A percentile compares a stretch with the other conserved stretches of the same genome.
phyloP scores from a whole-genome alignment of 1,140 invertebrate genomes.

The Zophobas atratus region DNA sequence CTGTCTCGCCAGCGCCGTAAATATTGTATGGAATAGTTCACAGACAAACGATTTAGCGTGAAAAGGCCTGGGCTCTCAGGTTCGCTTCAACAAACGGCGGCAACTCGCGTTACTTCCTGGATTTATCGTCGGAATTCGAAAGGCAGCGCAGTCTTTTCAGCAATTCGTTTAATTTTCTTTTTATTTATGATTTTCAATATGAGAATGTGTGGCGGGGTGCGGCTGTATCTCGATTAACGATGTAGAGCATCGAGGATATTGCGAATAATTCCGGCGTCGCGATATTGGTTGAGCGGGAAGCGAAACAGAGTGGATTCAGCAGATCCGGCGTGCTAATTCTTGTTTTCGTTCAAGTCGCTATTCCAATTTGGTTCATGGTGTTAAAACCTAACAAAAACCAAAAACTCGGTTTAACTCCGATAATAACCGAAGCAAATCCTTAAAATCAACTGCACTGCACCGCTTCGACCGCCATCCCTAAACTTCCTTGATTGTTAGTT shows the following conservation, averaged over 20 bases:
- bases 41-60: conserved; percentile 50
- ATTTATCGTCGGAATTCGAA: conserved; percentile 42
- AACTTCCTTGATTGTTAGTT: conserved; percentile 56
- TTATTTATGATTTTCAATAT: conserved; percentile 45
- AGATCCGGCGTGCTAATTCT: conserved; percentile 39
- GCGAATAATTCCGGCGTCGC: conserved; percentile 10
- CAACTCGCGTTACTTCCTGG: conserved; percentile 34
- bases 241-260: conserved; percentile 21
- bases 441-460: conserved; percentile 55
- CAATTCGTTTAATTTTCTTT: conserved; percentile 45
- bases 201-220: background rate
- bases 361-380: conserved; percentile 50
- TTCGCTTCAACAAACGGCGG: conserved; percentile 33
- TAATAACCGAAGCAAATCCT: conserved; percentile 52
- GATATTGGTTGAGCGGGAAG: conserved; percentile 25
- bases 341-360: conserved; percentile 51
- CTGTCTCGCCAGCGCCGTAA: conserved; percentile 42
- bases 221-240: conserved; percentile 24
- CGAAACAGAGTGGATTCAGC: background rate
- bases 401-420: conserved; percentile 31
- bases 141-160: conserved; percentile 32
- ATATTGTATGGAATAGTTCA: conserved; percentile 49
- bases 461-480: conserved; percentile 21
- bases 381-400: conserved; percentile 51
- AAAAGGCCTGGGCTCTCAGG: conserved; percentile 37